Conservation (phyloP, 2,113 vertebrate species). For the Toxotes chatareus region DNA sequence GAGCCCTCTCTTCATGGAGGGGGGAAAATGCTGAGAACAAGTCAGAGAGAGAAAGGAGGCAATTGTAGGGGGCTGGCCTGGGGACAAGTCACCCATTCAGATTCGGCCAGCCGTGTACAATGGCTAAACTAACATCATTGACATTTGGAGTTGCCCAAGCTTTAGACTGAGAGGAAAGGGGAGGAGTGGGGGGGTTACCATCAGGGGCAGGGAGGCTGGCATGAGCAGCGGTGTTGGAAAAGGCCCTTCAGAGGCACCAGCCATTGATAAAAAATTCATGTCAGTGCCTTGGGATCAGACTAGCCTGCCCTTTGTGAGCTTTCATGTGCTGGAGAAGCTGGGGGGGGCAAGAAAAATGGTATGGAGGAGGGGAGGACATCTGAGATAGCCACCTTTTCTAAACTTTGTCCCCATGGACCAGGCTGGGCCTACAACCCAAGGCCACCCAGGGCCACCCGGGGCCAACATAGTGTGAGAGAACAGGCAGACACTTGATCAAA, state of each 20-base stretch:
- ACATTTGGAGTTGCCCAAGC: slow-evolving; percentile 85
- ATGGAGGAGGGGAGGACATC: slow-evolving; percentile 61
- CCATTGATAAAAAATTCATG: slow-evolving; percentile 83
- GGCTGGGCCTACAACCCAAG: slow-evolving; percentile 6
- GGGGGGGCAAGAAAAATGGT: not conserved
- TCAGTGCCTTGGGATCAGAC: slow-evolving; percentile 70
- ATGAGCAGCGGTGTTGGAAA: slow-evolving; percentile 65
- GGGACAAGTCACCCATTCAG: slow-evolving; percentile 87
- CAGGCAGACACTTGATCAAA: slow-evolving; percentile 72
- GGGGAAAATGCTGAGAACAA: slow-evolving; percentile 83
- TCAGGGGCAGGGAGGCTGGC: slow-evolving; percentile 53
- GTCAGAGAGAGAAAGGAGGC: slow-evolving; percentile 83
- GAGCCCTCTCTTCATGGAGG: slow-evolving; percentile 77
- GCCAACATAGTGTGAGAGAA: slow-evolving; percentile 48
- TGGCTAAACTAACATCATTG: slow-evolving; percentile 89
- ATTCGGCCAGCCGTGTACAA: slow-evolving; percentile 87
- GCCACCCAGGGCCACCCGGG: slow-evolving; percentile 41
- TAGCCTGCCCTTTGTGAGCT: slow-evolving; percentile 65
- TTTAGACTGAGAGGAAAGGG: slow-evolving; percentile 79
- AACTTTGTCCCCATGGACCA: slow-evolving; percentile 47
- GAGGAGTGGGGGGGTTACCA: slow-evolving; percentile 56
- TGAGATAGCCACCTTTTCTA: slow-evolving; percentile 62
- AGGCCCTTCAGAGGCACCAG: slow-evolving; percentile 68
- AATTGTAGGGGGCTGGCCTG: slow-evolving; percentile 86
- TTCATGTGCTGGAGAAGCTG: slow-evolving; percentile 56